phyloP scores from a whole-genome alignment of 2,113 vertebrate species.

The Xiphophorus maculatus region DNA sequence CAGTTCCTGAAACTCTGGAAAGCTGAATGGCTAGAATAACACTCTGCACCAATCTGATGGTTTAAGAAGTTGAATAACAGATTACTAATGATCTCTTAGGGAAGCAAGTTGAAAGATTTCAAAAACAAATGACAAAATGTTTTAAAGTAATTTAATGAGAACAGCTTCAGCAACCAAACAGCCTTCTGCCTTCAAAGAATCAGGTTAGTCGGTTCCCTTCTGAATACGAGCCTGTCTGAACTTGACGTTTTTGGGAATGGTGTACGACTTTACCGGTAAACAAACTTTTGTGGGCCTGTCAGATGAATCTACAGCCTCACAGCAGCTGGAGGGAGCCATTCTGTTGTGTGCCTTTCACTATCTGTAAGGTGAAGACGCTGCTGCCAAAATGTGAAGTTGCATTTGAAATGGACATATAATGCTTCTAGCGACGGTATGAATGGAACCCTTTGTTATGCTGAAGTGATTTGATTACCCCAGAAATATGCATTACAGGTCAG shows the following conservation, averaged over 20 bases:
- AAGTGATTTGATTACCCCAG: background rate
- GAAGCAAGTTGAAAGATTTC: background rate
- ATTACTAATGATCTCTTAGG: too few relatives aligned
- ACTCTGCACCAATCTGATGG: too few relatives aligned
- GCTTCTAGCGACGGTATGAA: background rate
- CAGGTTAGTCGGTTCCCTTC: background rate
- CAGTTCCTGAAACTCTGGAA: too few relatives aligned
- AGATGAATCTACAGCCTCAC: background rate
- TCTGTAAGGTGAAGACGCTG: too few relatives aligned
- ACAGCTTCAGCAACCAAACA: background rate
- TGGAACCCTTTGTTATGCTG: background rate
- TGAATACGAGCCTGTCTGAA: background rate
- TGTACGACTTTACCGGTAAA: background rate
- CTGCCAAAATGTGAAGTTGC: too few relatives aligned
- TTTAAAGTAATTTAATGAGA: background rate
- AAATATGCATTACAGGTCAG: background rate
- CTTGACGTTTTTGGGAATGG: background rate
- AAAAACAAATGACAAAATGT: background rate
- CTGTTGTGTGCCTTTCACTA: too few relatives aligned
- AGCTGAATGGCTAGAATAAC: too few relatives aligned
- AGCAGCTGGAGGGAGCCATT: background rate
- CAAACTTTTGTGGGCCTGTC: background rate
- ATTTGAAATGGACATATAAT: background rate
- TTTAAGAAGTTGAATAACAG: too few relatives aligned
- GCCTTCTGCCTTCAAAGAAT: background rate